Evolutionary conservation across 2,888 invertebrate species (phyloP).

Genomic region (Coleophora deauratella): DNA sequence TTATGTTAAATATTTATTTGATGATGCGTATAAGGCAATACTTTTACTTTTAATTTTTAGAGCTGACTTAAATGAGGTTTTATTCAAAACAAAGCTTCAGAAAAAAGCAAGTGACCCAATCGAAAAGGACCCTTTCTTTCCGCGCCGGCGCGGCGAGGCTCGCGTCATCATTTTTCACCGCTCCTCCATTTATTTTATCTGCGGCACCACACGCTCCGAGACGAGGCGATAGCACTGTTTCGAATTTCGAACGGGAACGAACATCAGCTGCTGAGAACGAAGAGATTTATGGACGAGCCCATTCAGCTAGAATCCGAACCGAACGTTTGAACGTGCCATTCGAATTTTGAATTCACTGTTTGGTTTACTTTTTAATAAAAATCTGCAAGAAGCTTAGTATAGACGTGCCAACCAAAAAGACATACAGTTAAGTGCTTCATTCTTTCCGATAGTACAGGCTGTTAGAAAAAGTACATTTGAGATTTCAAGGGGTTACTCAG

Average conservation of each 20-base stretch:
- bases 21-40: too few species aligned
- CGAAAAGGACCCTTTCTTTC: constrained; percentile 56
- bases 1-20: too few species aligned
- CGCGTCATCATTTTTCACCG: constrained; percentile 71
- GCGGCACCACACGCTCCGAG: constrained; percentile 59
- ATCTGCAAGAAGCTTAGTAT: neutral
- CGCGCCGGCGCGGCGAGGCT: constrained; percentile 42
- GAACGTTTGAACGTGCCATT: constrained; percentile 46
- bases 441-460: too few species aligned
- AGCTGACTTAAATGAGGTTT: too few species aligned
- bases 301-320: constrained; percentile 57
- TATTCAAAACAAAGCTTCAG: neutral
- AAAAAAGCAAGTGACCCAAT: constrained; percentile 48
- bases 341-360: constrained; percentile 20
- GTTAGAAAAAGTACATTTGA: too few species aligned
- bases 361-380: neutral
- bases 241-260: constrained; percentile 53
- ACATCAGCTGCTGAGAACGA: constrained; percentile 66
- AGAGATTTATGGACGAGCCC: constrained; percentile 64
- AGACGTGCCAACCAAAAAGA: neutral
- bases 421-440: neutral
- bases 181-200: constrained; percentile 72
- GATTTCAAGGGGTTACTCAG: too few species aligned
- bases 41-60: too few species aligned
- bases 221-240: constrained; percentile 53